Evolutionary conservation across 2,888 invertebrate species (phyloP), one percentile per base, ranked within the genome.

Genomic region (Drosophila neonasuta): DNA sequence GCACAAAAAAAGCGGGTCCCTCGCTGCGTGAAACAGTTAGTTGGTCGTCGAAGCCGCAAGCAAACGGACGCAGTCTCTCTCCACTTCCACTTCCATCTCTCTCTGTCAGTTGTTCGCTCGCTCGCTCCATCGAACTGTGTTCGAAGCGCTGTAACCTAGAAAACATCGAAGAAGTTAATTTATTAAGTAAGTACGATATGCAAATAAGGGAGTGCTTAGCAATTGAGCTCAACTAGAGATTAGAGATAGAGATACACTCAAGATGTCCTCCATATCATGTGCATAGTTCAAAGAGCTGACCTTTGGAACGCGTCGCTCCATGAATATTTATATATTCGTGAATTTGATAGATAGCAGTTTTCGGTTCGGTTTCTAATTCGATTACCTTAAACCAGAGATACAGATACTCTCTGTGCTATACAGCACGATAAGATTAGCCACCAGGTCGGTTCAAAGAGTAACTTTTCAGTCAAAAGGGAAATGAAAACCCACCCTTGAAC

Each of bases 251-350:
- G 17, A 44, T 71, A 64, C 52, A 48, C 30, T 48, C 34, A 13
- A 11, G 39, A 41, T 34, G 44, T 17, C 10, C 51, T 46, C 30
- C 9, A n/a, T n/a, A 36, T 24, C 6, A n/a, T 36, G 48, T 15
- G 60, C 63, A 58, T 4, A 36, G 36, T 36, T 36, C 36, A 36
- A 6, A 36, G n/a, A 42, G 52, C 6, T 70, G 84, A 83, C 71
- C 80, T 81, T 81, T 81, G 80, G 80, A 86, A 67, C 75, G 46
- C 36, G n/a, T 11, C 36, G 36, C 36, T 44, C 7, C 64, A 71
- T 63, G 46, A 52, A 50, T 45, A 64, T 60, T 66, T 50, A 51
- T 51, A 46, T n/a, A 20, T 44, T 56, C 46, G 11, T 52, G 24
- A 17, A 29, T 49, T 57, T 49, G n/a, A 36, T 42, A 62, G 77